These are phyloP conservation scores for Cyphomyrus discorhynchus DNA, from an alignment of 2,113 vertebrate genomes.

Conservation along the genomic window DNA sequence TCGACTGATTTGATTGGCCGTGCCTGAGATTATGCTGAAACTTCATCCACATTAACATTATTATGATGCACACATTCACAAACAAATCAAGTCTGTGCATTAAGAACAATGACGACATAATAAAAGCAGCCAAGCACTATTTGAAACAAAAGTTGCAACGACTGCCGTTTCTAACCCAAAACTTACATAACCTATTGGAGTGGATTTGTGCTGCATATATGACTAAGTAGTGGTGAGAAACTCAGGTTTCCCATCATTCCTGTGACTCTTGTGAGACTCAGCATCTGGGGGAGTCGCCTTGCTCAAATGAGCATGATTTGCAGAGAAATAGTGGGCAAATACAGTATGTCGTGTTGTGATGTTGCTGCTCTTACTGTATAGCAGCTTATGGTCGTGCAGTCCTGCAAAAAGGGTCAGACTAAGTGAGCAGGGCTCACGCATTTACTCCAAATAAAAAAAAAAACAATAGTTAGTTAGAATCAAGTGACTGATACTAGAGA, in stretches of 20 bases:
- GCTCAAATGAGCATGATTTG: constrained; percentile 31
- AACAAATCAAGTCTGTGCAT: neutral
- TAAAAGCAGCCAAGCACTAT: constrained; percentile 22
- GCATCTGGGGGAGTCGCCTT: constrained; percentile 37
- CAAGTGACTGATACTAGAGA: neutral
- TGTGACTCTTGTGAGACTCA: constrained; percentile 27
- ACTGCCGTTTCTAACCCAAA: constrained; percentile 47
- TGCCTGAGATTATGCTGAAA: neutral
- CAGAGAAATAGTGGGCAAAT: constrained; percentile 30
- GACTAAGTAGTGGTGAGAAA: constrained; percentile 28
- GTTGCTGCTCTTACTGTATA: constrained; percentile 37
- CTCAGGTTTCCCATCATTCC: constrained; percentile 20
- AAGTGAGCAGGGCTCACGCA: neutral
- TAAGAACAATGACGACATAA: neutral
- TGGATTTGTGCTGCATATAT: constrained; percentile 46
- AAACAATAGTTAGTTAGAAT: neutral
- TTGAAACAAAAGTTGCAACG: constrained; percentile 40
- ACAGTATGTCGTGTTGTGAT: constrained; percentile 51
- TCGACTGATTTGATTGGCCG: neutral
- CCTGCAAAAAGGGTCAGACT: neutral
- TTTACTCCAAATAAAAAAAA: neutral
- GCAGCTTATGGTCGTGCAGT: constrained; percentile 36
- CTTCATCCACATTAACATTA: neutral
- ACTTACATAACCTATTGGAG: constrained; percentile 51
- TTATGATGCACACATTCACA: neutral